These are phyloP conservation scores for Unio pictorum DNA, from an alignment of 2,888 invertebrate species.

Conservation along the genomic window DNA sequence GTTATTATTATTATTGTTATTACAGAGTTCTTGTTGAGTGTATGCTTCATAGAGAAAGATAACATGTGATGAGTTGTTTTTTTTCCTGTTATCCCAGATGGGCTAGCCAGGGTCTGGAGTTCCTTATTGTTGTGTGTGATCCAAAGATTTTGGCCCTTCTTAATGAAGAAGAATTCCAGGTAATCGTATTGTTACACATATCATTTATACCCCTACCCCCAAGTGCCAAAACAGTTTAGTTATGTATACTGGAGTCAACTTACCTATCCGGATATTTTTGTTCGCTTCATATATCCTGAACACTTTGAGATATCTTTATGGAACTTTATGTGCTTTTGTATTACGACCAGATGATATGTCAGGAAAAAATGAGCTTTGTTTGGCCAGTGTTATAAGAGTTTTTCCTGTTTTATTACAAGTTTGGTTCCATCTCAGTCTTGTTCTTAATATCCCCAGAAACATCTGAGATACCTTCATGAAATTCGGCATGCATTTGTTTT, in stretches of 20 bases:
- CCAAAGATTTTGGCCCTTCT: constrained; percentile 85
- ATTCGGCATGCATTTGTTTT: not conserved
- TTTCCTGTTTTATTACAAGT: not conserved
- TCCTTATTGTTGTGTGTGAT: constrained; percentile 87
- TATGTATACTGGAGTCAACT: too few relatives aligned
- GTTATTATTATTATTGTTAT: too few relatives aligned
- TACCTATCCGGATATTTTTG: too few relatives aligned
- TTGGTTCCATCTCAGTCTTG: not conserved
- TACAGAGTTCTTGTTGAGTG: too few relatives aligned
- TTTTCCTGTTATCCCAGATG: constrained; percentile 75
- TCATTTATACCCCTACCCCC: too few relatives aligned
- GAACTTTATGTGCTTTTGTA: too few relatives aligned
- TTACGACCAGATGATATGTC: too few relatives aligned
- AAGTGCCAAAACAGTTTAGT: too few relatives aligned
- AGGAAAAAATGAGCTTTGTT: too few relatives aligned
- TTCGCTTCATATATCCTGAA: too few relatives aligned
- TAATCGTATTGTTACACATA: constrained; percentile 47
- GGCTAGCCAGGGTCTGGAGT: constrained; percentile 91
- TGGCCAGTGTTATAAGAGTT: not conserved
- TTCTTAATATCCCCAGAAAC: not conserved
- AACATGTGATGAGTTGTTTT: too few relatives aligned
- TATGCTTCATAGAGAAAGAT: not conserved
- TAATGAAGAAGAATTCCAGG: constrained; percentile 85
- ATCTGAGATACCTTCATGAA: not conserved
- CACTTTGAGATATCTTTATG: too few relatives aligned